Evolutionary conservation across 2,113 vertebrate genomes (phyloP).

Genomic region (Nycticorax nycticorax): DNA sequence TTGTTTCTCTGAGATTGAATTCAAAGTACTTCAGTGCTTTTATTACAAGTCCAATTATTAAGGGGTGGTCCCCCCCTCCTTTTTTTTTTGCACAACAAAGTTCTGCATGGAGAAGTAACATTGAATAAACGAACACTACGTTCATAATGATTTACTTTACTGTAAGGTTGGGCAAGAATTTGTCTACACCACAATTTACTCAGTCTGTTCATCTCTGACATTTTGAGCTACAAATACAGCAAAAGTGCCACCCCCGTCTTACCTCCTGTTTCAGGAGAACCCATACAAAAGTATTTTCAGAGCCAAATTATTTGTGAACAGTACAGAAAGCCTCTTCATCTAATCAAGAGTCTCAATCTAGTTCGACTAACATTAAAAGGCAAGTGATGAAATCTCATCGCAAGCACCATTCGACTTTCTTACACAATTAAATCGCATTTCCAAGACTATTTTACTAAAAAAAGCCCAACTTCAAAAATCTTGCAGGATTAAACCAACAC

Average conservation of each 20-base stretch:
- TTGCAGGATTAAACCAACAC: neutral
- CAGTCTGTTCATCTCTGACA: neutral
- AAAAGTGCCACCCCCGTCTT: neutral
- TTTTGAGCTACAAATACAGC: neutral
- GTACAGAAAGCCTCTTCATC: neutral
- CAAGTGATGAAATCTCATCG: neutral
- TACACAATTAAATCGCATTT: neutral
- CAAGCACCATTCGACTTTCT: neutral
- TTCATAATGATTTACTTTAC: neutral
- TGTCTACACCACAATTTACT: neutral
- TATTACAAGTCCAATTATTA: neutral
- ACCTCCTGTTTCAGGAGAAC: neutral
- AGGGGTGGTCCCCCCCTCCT: accelerated
- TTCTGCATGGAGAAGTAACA: neutral
- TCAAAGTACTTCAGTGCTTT: neutral
- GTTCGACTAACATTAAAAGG: neutral
- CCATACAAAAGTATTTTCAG: neutral
- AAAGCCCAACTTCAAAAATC: neutral
- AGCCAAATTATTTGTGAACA: neutral
- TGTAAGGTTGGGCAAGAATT: neutral
- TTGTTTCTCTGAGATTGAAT: neutral
- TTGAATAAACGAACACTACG: neutral
- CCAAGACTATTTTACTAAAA: neutral
- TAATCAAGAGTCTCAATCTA: neutral
- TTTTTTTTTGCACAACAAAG: neutral